Evolutionary conservation across 2,113 vertebrate species (phyloP).

Genomic region (Toxotes jaculatrix): DNA sequence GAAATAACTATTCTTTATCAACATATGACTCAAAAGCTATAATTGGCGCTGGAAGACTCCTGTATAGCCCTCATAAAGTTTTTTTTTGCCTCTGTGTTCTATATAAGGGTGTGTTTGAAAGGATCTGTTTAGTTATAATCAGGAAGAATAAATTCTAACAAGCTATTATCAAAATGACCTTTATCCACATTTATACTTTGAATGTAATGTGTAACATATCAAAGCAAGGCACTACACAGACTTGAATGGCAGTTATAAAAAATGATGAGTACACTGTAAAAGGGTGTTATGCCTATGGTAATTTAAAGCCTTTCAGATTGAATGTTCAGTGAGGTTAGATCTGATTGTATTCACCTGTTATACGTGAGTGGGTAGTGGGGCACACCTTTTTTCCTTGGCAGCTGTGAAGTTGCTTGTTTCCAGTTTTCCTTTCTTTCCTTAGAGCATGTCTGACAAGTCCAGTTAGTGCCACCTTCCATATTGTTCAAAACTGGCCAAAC

Average conservation of each 20-base stretch:
- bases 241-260: background rate
- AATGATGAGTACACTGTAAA: background rate
- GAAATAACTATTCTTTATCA: constrained; percentile 10
- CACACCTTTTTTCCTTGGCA: background rate
- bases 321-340: background rate
- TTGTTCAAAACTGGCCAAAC: constrained; percentile 35
- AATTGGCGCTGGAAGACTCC: background rate
- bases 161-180: constrained; percentile 6
- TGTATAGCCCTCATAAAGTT: background rate
- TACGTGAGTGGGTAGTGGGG: background rate
- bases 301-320: background rate
- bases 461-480: constrained; percentile 27
- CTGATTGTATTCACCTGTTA: constrained; percentile 20
- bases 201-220: constrained; percentile 8
- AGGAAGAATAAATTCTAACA: background rate
- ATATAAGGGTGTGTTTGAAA: background rate
- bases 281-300: background rate
- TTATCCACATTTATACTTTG: background rate
- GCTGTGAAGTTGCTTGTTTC: background rate
- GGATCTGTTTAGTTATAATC: background rate
- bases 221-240: background rate
- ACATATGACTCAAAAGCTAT: background rate
- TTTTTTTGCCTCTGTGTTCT: background rate
- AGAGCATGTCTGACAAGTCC: constrained; percentile 25
- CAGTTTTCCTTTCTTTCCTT: background rate